Evolutionary conservation across 1,140 invertebrate species (phyloP), one percentile per base, ranked within the genome.

Genomic region (Cataglyphis hispanica): DNA sequence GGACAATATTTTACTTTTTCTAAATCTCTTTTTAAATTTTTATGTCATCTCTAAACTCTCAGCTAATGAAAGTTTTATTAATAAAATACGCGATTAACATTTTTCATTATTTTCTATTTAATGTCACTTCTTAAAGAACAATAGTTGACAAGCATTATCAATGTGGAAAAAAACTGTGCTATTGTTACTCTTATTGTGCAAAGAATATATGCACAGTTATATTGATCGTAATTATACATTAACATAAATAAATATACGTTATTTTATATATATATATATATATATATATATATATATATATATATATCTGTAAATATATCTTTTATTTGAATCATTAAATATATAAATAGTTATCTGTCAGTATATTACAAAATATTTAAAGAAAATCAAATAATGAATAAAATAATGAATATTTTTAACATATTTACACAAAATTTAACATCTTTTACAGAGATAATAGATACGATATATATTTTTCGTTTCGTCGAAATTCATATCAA

Each of bases 151-250:
- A n/a, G 6, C 34, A 56, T 69, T 80, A 19, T 10, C 34, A 27
- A n/a, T 56, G 19, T 19, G 19, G 46, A 22, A 80, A 80, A 63
- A 80, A 80, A 58, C 22, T 61, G 50, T 66, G 34, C 46, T 69
- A 69, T 80, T 56, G 46, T 80, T 69, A 80, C 56, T 80, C 63
- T 56, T 69, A 69, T 80, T 69, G 50, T 69, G 22, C 43, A 80
- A 37, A 25, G 46, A 56, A 56, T 56, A 13, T 78, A 56, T 67
- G 34, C 77, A 16, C 31, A 56, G 34, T 11, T 22, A 37, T 56
- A 13, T 46, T 50, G 34, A 43, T 61, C 34, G 11, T 31, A 53
- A 27, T 78, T 64, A 66, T 66, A 78, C 1, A 3, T 31, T 31
- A 31, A 31, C 31, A 31, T 31, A 31, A 31, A 31, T 31, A 31